Conservation (phyloP, 1,140 invertebrate species). For the Micrasema minimum region DNA sequence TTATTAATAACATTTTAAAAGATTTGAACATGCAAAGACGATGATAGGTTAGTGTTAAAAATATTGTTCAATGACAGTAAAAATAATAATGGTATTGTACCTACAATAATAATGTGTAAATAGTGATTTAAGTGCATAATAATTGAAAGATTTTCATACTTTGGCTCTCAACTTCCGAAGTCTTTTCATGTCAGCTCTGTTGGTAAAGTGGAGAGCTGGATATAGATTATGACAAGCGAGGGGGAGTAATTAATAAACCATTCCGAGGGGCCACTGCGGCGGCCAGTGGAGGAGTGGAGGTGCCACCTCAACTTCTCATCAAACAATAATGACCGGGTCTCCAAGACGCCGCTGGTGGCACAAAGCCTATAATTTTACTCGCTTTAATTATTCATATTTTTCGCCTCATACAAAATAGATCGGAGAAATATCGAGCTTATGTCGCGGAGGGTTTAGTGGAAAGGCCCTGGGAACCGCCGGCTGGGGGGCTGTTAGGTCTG, state of each 20-base stretch:
- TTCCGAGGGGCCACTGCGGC: not conserved
- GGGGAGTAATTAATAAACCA: slow-evolving; percentile 1
- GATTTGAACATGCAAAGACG: no score
- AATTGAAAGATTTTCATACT: not conserved
- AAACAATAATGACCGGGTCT: slow-evolving; percentile 6
- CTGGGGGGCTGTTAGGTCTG: not conserved
- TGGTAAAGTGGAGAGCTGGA: not conserved
- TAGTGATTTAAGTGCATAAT: not conserved
- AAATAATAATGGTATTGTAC: no score
- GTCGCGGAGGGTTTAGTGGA: not conserved
- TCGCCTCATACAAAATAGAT: slow-evolving; percentile 46
- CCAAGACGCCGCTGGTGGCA: slow-evolving; percentile 1
- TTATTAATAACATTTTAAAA: no score
- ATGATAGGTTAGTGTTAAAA: no score
- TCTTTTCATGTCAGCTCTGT: not conserved
- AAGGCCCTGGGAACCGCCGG: not conserved
- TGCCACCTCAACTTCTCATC: slow-evolving; percentile 2
- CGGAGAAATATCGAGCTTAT: slow-evolving; percentile 41
- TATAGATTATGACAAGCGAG: not conserved
- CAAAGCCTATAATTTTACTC: slow-evolving; percentile 39
- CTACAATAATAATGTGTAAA: no score
- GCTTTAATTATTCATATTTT: slow-evolving; percentile 41
- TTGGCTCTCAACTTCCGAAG: not conserved
- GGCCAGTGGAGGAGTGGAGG: not conserved
- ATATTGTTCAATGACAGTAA: no score